Base-by-base conservation (phyloP, 2,113 vertebrate species). In the Lepus timidus region DNA sequence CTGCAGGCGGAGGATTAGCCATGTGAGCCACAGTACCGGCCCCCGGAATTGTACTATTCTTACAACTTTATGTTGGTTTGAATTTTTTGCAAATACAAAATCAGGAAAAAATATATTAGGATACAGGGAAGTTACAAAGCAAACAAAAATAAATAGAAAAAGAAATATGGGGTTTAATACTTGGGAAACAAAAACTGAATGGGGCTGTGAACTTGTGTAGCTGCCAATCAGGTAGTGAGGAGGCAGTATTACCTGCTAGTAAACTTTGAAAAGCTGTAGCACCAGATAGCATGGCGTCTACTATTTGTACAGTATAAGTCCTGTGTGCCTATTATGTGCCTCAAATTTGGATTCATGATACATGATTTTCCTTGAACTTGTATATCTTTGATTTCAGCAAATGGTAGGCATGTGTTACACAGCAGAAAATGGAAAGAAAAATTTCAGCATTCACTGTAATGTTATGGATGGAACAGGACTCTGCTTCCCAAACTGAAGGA, bases 81-180 rank as follows among this genome's bases (percentile, higher is more conserved):
- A 33, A 82, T 84, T 55, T 92, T 95, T 79, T 44, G 20, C 27
- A 88, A 84, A 49, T 65, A 88, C 9, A 64, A 84, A 71, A 84
- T 64, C 31, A 27, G 9, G 7, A 2, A 22, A 25, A 39, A 85
- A 70, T 36, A 64, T 70, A 91, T 20, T 75, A 67, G 33, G 39
- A 22, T 44, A 22, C 19, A 51, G 12, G 49, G 11, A 64, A 23
- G 52, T 79, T 27, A 88, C 84, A 84, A 92, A 64, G 23, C 79
- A 88, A 23, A 61, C 16, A 33, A 71, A 88, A 87, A 51, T 16
- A 82, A 51, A 82, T 44, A 65, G 49, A n/a, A 88, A 51, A 64
- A 20, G 78, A 39, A 71, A 39, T 22, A 64, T 49, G n/a, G 16
- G 13, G 9, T 19, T 52, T 85, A 16, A 23, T 73, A 49, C 11